phyloP scores from a whole-genome alignment of 2,113 vertebrate species.

The Tonatia bakeri region DNA sequence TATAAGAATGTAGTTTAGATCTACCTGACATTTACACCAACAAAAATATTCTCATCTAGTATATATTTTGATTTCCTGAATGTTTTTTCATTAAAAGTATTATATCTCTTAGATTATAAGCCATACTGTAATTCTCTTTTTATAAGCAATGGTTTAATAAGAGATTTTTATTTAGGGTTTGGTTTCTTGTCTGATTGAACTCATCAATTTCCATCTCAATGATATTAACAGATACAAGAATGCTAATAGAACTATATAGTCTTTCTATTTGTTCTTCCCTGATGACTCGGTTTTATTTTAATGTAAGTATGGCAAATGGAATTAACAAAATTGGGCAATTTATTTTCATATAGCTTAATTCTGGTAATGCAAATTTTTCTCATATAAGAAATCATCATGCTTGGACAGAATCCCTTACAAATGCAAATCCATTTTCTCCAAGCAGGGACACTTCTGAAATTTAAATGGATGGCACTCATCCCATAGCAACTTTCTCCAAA shows the following conservation, averaged over 20 bases:
- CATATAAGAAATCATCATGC: background rate
- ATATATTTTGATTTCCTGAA: slow-evolving; percentile 18
- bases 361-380: background rate
- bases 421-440: background rate
- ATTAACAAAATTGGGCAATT: background rate
- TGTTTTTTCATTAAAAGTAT: background rate
- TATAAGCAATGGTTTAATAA: background rate
- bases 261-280: background rate
- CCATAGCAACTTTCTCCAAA: background rate
- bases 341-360: background rate
- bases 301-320: background rate
- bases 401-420: background rate
- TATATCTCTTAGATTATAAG: background rate
- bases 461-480: background rate
- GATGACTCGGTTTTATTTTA: background rate
- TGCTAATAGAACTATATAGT: background rate
- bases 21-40: background rate
- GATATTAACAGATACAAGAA: background rate
- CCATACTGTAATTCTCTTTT: background rate
- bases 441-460: background rate
- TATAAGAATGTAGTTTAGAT: background rate
- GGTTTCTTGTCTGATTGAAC: slow-evolving; percentile 12
- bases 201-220: background rate
- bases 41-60: background rate
- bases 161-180: background rate